These are phyloP conservation scores for Lagodon rhomboides DNA, from an alignment of 2,797 vertebrate genomes.

Conservation along the genomic window DNA sequence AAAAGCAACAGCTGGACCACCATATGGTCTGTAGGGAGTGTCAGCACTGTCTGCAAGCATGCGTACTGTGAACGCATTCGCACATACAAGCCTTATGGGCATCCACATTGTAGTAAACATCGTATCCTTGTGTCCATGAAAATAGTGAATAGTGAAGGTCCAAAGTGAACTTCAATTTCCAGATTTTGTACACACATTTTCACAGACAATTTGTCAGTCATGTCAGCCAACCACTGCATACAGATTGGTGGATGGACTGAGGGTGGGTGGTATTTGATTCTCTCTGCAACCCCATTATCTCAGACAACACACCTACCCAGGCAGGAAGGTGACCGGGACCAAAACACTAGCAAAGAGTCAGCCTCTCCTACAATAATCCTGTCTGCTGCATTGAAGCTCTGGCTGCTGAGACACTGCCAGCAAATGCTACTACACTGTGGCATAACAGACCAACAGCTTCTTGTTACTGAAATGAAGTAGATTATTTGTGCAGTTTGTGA, in stretches of 20 bases:
- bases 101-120: neutral
- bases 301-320: slow-evolving; percentile 24
- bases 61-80: slow-evolving; percentile 31
- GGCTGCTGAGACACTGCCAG: neutral
- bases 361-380: slow-evolving; percentile 26
- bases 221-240: neutral
- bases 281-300: slow-evolving; percentile 3
- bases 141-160: neutral
- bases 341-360: slow-evolving; percentile 32
- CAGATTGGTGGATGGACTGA: slow-evolving; percentile 28
- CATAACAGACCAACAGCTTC: neutral
- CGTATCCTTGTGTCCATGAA: neutral
- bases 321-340: slow-evolving; percentile 12
- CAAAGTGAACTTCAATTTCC: neutral
- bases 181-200: neutral
- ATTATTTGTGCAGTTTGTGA: slow-evolving; percentile 3
- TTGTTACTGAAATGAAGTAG: neutral
- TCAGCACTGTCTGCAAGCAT: slow-evolving; percentile 17
- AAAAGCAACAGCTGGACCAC: slow-evolving; percentile 69
- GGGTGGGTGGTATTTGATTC: slow-evolving; percentile 3
- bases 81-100: neutral
- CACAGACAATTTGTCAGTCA: neutral
- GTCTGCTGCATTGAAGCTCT: slow-evolving; percentile 1
- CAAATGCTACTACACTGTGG: neutral
- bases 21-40: slow-evolving; percentile 36